Evolutionary conservation across 1,140 invertebrate species (phyloP).

Genomic region (Apis mellifera): Amel_HAv3.1 CM009946.2:5237001-5237500

Average conservation of each 20-base stretch:
- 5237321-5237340: slow-evolving; percentile 71
- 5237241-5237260: slow-evolving; percentile 12
- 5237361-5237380: slow-evolving; percentile 57
- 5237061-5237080: not conserved
- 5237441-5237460: slow-evolving; percentile 81
- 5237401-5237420: slow-evolving; percentile 67
- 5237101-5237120: not conserved
- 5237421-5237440: slow-evolving; percentile 70
- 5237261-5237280: not conserved
- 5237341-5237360: slow-evolving; percentile 66
- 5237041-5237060: slow-evolving; percentile 8
- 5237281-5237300: slow-evolving; percentile 30
- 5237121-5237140: slow-evolving; percentile 51
- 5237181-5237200: slow-evolving; percentile 60
- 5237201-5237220: slow-evolving; percentile 10
- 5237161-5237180: slow-evolving; percentile 57
- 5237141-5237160: slow-evolving; percentile 68
- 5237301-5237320: slow-evolving; percentile 60
- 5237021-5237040: not conserved
- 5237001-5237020: not conserved
- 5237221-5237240: not conserved
- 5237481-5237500: slow-evolving; percentile 83
- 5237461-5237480: slow-evolving; percentile 84
- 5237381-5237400: slow-evolving; percentile 71
- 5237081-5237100: slow-evolving; percentile 2